phyloP scores from a whole-genome alignment of 2,113 vertebrate genomes.

The Hoplias malabaricus region DNA sequence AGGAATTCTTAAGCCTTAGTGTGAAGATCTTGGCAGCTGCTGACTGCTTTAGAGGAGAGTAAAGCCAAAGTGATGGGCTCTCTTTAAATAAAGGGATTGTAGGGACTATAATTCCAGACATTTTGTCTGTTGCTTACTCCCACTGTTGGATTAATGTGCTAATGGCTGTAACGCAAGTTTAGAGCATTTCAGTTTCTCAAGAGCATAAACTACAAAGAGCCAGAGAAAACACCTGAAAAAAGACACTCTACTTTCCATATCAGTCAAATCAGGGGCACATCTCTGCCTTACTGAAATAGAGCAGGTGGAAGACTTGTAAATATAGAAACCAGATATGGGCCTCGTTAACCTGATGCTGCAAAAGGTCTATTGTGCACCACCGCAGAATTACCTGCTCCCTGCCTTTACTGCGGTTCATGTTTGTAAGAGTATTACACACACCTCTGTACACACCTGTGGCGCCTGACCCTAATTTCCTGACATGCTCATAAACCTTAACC shows the following conservation, averaged over 20 bases:
- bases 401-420: neutral
- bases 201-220: constrained; percentile 8
- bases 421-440: neutral
- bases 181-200: neutral
- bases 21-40: constrained; percentile 40
- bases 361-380: neutral
- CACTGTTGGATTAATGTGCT: constrained; percentile 10
- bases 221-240: constrained; percentile 19
- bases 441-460: constrained; percentile 19
- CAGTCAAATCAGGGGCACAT: neutral
- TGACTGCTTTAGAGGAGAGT: constrained; percentile 13
- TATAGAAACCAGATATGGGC: neutral
- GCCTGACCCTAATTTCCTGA: neutral
- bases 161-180: constrained; percentile 1
- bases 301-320: constrained; percentile 11
- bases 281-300: neutral
- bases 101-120: constrained; percentile 26
- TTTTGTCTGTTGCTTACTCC: constrained; percentile 16
- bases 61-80: neutral
- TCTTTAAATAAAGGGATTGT: constrained; percentile 32
- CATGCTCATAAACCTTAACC: neutral
- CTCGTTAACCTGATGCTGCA: neutral
- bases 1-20: constrained; percentile 28
- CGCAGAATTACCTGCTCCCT: neutral
- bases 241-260: neutral